Conservation (phyloP, 1,140 invertebrate species). For the Asbolus verrucosus region DNA sequence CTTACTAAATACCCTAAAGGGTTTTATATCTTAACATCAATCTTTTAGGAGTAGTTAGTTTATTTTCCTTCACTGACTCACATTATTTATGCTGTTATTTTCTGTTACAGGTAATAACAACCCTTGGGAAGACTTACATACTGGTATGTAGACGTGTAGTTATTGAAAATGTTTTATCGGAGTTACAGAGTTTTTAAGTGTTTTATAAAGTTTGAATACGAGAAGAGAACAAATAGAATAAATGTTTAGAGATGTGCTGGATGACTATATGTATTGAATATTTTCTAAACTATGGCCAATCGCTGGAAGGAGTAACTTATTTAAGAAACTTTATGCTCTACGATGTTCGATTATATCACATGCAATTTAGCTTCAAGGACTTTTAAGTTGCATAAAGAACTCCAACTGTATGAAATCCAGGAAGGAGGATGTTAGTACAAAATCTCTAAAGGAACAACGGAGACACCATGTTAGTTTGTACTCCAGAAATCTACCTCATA, state of each 20-base stretch:
- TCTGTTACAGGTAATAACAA: conserved; percentile 23
- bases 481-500: conserved; percentile 15
- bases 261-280: neutral
- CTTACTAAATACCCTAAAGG: too few species aligned
- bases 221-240: neutral
- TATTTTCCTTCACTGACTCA: neutral
- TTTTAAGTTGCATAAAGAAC: conserved; percentile 23
- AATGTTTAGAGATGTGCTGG: neutral
- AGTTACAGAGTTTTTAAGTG: neutral
- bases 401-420: neutral
- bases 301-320: neutral
- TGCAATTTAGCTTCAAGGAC: conserved; percentile 29
- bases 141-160: neutral
- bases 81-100: conserved; percentile 2
- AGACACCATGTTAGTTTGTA: conserved; percentile 11
- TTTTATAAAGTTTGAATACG: neutral
- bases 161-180: neutral
- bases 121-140: neutral
- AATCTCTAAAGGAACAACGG: conserved; percentile 10
- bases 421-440: conserved; percentile 2
- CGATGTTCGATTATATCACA: conserved; percentile 40
- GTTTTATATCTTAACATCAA: too few species aligned
- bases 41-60: too few species aligned
- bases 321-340: neutral
- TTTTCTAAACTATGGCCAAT: neutral